A percentile compares a stretch with the other conserved stretches of the same genome.
These are phyloP conservation scores for Axis porcinus DNA, from an alignment of 2,113 vertebrate genomes.

Conservation along the genomic window DNA sequence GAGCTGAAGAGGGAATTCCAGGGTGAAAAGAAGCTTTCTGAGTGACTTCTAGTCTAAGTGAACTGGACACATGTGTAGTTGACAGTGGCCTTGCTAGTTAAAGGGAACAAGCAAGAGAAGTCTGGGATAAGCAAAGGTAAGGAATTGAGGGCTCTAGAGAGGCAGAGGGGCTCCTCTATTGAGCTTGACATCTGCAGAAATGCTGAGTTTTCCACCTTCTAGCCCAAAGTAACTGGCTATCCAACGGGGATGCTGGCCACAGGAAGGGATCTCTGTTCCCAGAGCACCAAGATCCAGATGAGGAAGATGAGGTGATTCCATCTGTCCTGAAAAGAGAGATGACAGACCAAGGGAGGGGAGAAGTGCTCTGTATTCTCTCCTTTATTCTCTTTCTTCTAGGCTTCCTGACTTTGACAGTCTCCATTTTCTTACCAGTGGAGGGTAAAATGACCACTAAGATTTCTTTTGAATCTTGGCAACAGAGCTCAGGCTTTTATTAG, in stretches of 20 bases:
- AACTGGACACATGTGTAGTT: not conserved
- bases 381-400: not conserved
- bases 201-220: not conserved
- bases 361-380: not conserved
- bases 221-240: not conserved
- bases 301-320: not conserved
- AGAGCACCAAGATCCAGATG: not conserved
- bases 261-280: not conserved
- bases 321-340: not conserved
- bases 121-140: not conserved
- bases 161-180: not conserved
- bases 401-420: not conserved
- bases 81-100: not conserved
- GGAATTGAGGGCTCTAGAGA: not conserved
- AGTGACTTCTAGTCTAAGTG: not conserved
- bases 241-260: not conserved
- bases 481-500: slow-evolving; percentile 37
- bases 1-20: not conserved
- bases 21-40: not conserved
- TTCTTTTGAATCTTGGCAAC: slow-evolving; percentile 6
- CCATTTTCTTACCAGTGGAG: not conserved
- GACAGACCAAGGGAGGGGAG: not conserved
- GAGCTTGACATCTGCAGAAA: not conserved
- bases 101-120: not conserved
- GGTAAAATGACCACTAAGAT: not conserved